Evolutionary conservation across 2,888 invertebrate species (phyloP).

Genomic region (Hypselothyrea guttata): DNA sequence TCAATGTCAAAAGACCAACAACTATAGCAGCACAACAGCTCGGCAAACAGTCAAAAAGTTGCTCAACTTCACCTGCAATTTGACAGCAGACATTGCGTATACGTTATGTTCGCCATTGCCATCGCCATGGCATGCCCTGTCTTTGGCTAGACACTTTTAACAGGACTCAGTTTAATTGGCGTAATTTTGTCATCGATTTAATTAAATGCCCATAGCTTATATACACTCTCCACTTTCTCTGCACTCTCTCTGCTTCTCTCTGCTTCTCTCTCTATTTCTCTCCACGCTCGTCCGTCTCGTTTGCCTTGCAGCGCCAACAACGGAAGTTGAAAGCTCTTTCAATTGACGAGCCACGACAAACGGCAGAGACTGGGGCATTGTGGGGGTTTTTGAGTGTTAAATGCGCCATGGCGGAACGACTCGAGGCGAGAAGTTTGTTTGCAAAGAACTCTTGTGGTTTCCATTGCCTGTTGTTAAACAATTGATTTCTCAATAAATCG

Average conservation of each 20-base stretch:
- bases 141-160: constrained; percentile 67
- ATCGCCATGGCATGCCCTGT: too few species aligned
- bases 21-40: constrained; percentile 17
- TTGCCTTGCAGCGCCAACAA: constrained; percentile 57
- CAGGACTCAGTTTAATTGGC: constrained; percentile 74
- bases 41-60: constrained; percentile 38
- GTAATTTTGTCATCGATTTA: constrained; percentile 77
- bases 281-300: constrained; percentile 13
- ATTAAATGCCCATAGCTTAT: constrained; percentile 72
- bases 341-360: constrained; percentile 15
- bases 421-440: constrained; percentile 78
- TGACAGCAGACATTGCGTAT: constrained; percentile 65
- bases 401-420: constrained; percentile 47
- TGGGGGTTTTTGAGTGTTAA: constrained; percentile 4
- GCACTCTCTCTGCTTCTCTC: not conserved
- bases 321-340: constrained; percentile 63
- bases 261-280: not conserved
- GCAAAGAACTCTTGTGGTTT: constrained; percentile 77
- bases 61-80: constrained; percentile 72
- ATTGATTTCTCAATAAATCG: constrained; percentile 78
- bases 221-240: constrained; percentile 20
- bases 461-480: constrained; percentile 77
- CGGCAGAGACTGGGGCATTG: not conserved
- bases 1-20: constrained; percentile 74
- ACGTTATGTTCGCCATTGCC: constrained; percentile 41